These are phyloP conservation scores for Ectobius pallidus DNA, from an alignment of 2,888 invertebrate genomes.

Conservation along the genomic window DNA sequence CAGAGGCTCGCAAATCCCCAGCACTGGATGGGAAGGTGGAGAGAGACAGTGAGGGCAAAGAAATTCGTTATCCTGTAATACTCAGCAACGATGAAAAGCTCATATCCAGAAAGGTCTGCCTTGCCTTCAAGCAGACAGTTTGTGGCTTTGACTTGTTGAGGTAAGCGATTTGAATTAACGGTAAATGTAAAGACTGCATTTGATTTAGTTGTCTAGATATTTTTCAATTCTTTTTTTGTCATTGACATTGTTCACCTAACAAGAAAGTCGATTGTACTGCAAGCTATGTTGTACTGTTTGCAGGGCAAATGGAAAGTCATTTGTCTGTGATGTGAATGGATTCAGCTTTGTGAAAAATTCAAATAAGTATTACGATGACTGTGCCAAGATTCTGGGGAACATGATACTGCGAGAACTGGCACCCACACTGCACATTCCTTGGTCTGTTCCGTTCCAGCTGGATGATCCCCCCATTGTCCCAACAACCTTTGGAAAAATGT, in stretches of 20 bases:
- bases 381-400: slow-evolving; percentile 97
- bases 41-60: slow-evolving; percentile 96
- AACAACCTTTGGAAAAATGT: slow-evolving; percentile 98
- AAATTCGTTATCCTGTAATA: slow-evolving; percentile 98
- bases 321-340: slow-evolving; percentile 99
- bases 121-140: slow-evolving; percentile 97
- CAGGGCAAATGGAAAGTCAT: slow-evolving; percentile 97
- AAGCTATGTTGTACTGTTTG: slow-evolving; percentile 1
- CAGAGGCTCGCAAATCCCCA: slow-evolving; percentile 98
- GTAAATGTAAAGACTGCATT: too few relatives aligned
- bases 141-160: slow-evolving; percentile 97
- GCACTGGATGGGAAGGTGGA: slow-evolving; percentile 98
- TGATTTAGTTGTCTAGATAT: too few relatives aligned
- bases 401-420: slow-evolving; percentile 96
- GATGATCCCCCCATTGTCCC: slow-evolving; percentile 99
- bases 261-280: too few relatives aligned
- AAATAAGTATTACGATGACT: slow-evolving; percentile 99
- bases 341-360: slow-evolving; percentile 99
- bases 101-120: slow-evolving; percentile 95
- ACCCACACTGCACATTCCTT: slow-evolving; percentile 94
- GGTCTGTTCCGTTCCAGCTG: slow-evolving; percentile 95
- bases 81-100: slow-evolving; percentile 96
- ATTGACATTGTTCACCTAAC: too few relatives aligned
- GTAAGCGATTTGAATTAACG: slow-evolving; percentile 53
- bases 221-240: too few relatives aligned